phyloP scores from a whole-genome alignment of 2,888 invertebrate species.

The Erannis defoliaria region DNA sequence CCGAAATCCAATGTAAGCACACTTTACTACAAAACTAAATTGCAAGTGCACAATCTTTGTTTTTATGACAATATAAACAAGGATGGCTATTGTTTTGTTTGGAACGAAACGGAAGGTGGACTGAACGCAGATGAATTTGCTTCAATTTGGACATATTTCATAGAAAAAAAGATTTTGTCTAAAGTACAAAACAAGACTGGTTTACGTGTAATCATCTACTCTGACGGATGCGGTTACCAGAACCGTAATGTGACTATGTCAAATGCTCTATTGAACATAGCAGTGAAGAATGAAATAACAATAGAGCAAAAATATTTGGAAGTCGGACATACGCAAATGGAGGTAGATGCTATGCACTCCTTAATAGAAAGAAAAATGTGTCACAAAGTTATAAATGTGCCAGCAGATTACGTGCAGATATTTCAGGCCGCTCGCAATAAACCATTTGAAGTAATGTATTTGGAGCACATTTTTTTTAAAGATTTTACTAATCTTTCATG shows the following conservation, averaged over 20 bases:
- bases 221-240: conserved; percentile 15
- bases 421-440: conserved; percentile 22
- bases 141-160: conserved; percentile 27
- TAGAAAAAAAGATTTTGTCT: too few species aligned
- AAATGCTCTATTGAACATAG: conserved; percentile 13
- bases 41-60: conserved; percentile 16
- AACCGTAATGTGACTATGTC: conserved; percentile 16
- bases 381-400: conserved; percentile 27
- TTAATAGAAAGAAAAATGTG: conserved; percentile 19
- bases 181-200: neutral
- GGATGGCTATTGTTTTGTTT: conserved; percentile 38
- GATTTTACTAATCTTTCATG: conserved; percentile 2
- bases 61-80: conserved; percentile 29
- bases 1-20: conserved; percentile 24
- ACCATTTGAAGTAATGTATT: conserved; percentile 29
- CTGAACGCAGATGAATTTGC: conserved; percentile 41
- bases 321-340: conserved; percentile 25
- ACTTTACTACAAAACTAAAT: conserved; percentile 18
- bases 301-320: conserved; percentile 20
- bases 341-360: conserved; percentile 27
- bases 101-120: conserved; percentile 41
- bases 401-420: conserved; percentile 29
- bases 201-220: conserved; percentile 9
- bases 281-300: neutral
- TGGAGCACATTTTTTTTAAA: conserved; percentile 30